Conservation (phyloP, 2,797 vertebrate species). For the Danio kyathit region DNA sequence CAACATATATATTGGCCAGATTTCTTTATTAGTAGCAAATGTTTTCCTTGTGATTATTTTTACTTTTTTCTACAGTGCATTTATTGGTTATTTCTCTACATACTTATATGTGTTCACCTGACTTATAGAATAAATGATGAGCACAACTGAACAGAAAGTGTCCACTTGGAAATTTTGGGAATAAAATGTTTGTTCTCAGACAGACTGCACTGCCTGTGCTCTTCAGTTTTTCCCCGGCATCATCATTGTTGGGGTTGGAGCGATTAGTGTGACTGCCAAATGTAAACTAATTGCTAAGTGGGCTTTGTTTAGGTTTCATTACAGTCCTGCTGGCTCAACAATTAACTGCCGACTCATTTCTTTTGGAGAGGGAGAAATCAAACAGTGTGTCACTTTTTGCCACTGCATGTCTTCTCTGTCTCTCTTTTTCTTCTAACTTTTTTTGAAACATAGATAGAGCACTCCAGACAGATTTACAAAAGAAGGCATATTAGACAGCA, state of each 20-base stretch:
- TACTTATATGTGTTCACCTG: background rate
- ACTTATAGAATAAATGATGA: background rate
- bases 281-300: conserved; percentile 53
- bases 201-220: conserved; percentile 23
- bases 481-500: too few species aligned
- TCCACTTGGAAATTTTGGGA: background rate
- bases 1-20: too few species aligned
- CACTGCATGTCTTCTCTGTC: background rate
- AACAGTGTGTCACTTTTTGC: conserved; percentile 32
- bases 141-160: background rate
- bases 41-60: too few species aligned
- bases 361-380: conserved; percentile 20
- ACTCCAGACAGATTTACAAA: background rate
- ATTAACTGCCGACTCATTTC: conserved; percentile 32
- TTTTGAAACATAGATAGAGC: background rate
- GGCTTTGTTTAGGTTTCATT: conserved; percentile 46
- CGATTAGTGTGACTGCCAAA: conserved; percentile 35
- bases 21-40: too few species aligned
- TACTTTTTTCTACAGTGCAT: background rate
- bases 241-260: conserved; percentile 25
- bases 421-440: background rate
- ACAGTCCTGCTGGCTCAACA: conserved; percentile 40
- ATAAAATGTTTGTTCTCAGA: conserved; percentile 9
- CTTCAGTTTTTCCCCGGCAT: conserved; percentile 10
- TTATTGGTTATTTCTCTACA: background rate